Evolutionary conservation across 2,797 vertebrate species (phyloP).

Genomic region (Poecilia wingei): DNA sequence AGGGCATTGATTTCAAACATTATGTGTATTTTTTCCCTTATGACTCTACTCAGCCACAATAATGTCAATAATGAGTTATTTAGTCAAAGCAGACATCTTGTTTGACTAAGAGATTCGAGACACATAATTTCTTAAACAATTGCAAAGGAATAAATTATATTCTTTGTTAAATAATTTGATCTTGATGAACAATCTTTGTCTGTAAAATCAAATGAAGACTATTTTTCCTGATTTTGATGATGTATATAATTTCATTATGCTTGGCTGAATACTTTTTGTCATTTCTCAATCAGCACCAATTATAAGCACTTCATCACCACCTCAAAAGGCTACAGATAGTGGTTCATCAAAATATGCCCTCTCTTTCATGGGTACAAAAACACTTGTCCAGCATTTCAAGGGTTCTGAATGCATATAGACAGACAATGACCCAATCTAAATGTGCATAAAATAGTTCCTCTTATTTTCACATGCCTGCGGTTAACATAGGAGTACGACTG

Average conservation of each 20-base stretch:
- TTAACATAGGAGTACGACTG: slow-evolving; percentile 44
- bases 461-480: slow-evolving; percentile 54
- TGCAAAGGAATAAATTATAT: slow-evolving; percentile 30
- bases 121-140: slow-evolving; percentile 20
- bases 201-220: slow-evolving; percentile 61
- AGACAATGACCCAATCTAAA: slow-evolving; percentile 42
- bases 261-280: slow-evolving; percentile 54
- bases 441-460: slow-evolving; percentile 40
- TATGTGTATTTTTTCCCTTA: slow-evolving; percentile 14
- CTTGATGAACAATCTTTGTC: slow-evolving; percentile 55
- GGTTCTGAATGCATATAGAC: slow-evolving; percentile 57
- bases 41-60: slow-evolving; percentile 19
- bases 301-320: slow-evolving; percentile 67
- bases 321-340: slow-evolving; percentile 55
- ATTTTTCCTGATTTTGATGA: slow-evolving; percentile 65
- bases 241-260: slow-evolving; percentile 73
- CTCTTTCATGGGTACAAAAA: slow-evolving; percentile 25
- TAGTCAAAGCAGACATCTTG: slow-evolving; percentile 18
- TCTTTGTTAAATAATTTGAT: slow-evolving; percentile 52
- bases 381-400: slow-evolving; percentile 55
- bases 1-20: slow-evolving; percentile 11
- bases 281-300: slow-evolving; percentile 76
- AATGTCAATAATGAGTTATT: slow-evolving; percentile 26
- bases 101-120: slow-evolving; percentile 24
- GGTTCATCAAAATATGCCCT: slow-evolving; percentile 46